Percentiles rank a stretch among this genome's conserved stretches.
Evolutionary conservation across 2,888 invertebrate species (phyloP).

Genomic region (Alviniconcha strummeri): DNA sequence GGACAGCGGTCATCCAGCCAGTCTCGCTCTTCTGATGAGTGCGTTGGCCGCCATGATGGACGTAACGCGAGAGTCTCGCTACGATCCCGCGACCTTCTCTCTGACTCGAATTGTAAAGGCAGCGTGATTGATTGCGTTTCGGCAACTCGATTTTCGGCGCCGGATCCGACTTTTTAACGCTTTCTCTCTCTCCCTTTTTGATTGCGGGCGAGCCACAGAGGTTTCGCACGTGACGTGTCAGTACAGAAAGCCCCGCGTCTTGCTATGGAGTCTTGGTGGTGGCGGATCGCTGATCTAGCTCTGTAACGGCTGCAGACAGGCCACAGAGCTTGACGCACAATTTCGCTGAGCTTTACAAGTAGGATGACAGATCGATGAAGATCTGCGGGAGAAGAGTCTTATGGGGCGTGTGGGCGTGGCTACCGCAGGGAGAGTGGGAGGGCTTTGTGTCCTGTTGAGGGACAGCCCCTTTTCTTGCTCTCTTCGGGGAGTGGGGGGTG

Average conservation of each 20-base stretch:
- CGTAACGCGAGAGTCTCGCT: background rate
- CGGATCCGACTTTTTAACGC: slow-evolving; percentile 30
- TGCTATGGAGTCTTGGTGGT: too few species aligned
- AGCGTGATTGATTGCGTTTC: slow-evolving; percentile 31
- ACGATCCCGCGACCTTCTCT: slow-evolving; percentile 6
- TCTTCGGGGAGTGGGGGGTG: too few species aligned
- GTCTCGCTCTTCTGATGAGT: too few species aligned
- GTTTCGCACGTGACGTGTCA: too few species aligned
- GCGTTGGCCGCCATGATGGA: background rate
- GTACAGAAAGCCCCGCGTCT: too few species aligned
- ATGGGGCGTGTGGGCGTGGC: background rate
- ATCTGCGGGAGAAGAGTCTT: background rate
- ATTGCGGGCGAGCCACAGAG: background rate
- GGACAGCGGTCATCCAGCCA: slow-evolving; percentile 1
- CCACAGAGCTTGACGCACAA: too few species aligned
- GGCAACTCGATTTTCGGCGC: slow-evolving; percentile 29
- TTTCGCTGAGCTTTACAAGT: too few species aligned
- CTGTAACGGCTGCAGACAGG: background rate
- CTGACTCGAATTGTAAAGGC: slow-evolving; percentile 24
- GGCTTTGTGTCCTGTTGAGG: background rate
- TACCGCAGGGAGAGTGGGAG: background rate
- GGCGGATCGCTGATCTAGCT: background rate
- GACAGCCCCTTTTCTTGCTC: too few species aligned
- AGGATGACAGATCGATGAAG: background rate
- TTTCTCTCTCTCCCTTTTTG: background rate